A percentile compares a stretch with the other conserved stretches of the same genome.
These are phyloP conservation scores for Diadumene lineata DNA, from an alignment of 92 coral and sea anemone genomes.

Conservation along the genomic window DNA sequence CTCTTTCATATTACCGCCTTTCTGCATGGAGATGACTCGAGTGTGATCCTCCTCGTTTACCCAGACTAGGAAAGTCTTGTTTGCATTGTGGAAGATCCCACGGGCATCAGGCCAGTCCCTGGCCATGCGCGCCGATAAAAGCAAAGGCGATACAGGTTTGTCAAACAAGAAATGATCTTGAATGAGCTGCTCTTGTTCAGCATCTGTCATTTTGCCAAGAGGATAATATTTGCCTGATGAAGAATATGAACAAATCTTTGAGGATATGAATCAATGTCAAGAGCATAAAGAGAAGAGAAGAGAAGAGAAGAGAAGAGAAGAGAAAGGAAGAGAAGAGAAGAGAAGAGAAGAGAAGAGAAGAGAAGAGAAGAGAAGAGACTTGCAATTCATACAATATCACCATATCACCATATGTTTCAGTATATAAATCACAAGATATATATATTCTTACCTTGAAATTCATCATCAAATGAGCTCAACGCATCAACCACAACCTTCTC, in stretches of 20 bases:
- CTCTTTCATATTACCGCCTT: constrained; percentile 82
- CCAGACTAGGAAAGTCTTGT: constrained; percentile 90
- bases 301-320: too few species aligned
- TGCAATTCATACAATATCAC: too few species aligned
- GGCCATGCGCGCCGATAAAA: constrained; percentile 93
- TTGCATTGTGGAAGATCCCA: constrained; percentile 92
- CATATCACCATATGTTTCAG: too few species aligned
- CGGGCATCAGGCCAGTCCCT: constrained; percentile 99
- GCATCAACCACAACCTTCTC: constrained; percentile 73
- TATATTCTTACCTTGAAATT: constrained; percentile 59
- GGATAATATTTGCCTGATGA: constrained; percentile 82
- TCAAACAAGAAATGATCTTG: constrained; percentile 88
- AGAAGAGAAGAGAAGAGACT: too few species aligned
- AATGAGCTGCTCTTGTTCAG: constrained; percentile 88
- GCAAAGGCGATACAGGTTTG: constrained; percentile 93
- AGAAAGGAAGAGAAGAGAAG: too few species aligned
- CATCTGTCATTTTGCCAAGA: constrained; percentile 80
- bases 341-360: too few species aligned
- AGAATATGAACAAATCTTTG: too few species aligned
- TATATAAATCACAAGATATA: too few species aligned
- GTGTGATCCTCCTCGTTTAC: constrained; percentile 94
- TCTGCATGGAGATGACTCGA: constrained; percentile 91
- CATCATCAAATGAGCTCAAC: constrained; percentile 69
- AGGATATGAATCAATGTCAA: too few species aligned
- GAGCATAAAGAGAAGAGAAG: too few species aligned